Evolutionary conservation across 2,113 vertebrate genomes (phyloP).

Genomic region (Hemichromis elongatus): DNA sequence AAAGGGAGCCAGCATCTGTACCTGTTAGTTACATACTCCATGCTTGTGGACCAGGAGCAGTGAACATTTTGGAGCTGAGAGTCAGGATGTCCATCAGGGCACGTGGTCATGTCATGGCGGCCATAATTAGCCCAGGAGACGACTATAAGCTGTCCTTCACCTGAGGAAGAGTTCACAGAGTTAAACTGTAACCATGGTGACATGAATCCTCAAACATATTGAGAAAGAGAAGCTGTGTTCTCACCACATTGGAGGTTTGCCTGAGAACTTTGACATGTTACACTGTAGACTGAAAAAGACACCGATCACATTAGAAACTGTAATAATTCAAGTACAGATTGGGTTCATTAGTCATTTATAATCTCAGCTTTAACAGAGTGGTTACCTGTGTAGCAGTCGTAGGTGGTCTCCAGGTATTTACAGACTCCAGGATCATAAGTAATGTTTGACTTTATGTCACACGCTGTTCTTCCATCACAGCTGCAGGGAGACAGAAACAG

Average conservation of each 20-base stretch:
- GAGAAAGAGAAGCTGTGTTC: not conserved
- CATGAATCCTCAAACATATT: fast-evolving
- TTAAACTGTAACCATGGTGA: not conserved
- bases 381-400: fast-evolving
- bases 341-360: not conserved
- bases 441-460: not conserved
- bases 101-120: not conserved
- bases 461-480: not conserved
- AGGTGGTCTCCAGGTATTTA: not conserved
- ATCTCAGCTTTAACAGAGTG: not conserved
- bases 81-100: not conserved
- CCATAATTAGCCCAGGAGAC: not conserved
- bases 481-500: not conserved
- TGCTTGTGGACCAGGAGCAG: not conserved
- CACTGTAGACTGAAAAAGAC: fast-evolving
- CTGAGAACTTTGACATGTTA: fast-evolving
- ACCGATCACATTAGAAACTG: not conserved
- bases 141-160: not conserved
- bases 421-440: not conserved
- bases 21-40: not conserved
- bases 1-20: not conserved
- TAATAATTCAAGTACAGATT: not conserved
- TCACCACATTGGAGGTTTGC: fast-evolving
- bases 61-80: not conserved
- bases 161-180: not conserved